These are phyloP conservation scores for Apis dorsata DNA, from an alignment of 1,140 invertebrate species.

Conservation along the genomic window DNA sequence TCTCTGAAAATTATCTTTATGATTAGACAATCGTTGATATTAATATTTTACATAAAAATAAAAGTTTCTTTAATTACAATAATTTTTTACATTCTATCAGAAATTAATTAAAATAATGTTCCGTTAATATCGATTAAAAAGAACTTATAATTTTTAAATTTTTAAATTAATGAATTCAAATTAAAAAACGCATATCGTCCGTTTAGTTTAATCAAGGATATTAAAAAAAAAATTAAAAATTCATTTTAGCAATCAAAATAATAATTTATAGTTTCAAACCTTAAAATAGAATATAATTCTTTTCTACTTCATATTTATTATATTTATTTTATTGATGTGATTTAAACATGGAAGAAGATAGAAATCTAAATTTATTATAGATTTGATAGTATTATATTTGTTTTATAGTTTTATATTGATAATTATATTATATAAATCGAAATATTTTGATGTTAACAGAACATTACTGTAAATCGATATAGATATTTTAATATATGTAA, in stretches of 20 bases:
- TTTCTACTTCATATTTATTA: not conserved
- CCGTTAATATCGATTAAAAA: not conserved
- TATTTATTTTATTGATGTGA: too few species aligned
- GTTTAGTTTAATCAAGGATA: too few species aligned
- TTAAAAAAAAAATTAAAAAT: too few species aligned
- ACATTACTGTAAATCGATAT: not conserved
- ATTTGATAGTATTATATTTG: too few species aligned
- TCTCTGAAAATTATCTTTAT: not conserved
- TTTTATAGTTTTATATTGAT: too few species aligned
- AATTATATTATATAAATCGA: not conserved
- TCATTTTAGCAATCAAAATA: too few species aligned
- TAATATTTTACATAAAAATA: constrained; percentile 10
- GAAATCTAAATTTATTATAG: not conserved
- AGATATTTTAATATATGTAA: not conserved
- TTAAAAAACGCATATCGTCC: too few species aligned
- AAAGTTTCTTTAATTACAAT: constrained; percentile 6
- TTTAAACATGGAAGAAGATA: not conserved
- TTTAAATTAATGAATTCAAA: too few species aligned
- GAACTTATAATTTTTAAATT: too few species aligned
- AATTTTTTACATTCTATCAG: not conserved
- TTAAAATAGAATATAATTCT: not conserved
- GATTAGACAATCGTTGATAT: not conserved
- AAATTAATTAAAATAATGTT: not conserved
- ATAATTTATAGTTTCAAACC: too few species aligned
- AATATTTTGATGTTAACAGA: not conserved